Evolutionary conservation across 2,797 vertebrate species (phyloP).

Genomic region (Zalophus californianus): DNA sequence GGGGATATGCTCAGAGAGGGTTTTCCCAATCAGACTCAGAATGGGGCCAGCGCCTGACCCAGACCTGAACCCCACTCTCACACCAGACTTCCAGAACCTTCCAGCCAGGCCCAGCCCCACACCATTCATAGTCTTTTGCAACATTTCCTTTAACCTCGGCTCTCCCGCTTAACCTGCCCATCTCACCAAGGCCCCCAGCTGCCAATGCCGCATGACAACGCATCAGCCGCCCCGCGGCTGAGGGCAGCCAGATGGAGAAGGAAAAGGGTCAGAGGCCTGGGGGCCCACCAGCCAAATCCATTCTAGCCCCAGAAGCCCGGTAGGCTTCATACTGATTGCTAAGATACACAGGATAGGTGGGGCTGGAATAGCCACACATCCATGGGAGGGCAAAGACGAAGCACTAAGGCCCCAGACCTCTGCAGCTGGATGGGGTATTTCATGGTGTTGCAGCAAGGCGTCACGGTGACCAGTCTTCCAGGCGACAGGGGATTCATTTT

Average conservation of each 20-base stretch:
- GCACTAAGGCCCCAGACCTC: background rate
- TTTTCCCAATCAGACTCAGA: background rate
- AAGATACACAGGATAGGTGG: background rate
- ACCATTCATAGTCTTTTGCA: background rate
- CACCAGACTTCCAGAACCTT: slow-evolving; percentile 10
- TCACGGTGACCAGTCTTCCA: background rate
- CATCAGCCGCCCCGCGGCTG: background rate
- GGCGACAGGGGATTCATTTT: background rate
- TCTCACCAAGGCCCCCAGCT: background rate
- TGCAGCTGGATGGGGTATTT: background rate
- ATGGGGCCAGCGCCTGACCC: background rate
- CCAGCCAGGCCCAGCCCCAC: background rate
- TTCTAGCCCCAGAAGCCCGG: background rate
- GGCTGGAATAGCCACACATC: background rate
- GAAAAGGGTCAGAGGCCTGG: background rate
- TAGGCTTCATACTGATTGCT: background rate
- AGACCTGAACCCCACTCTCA: background rate
- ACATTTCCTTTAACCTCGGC: background rate
- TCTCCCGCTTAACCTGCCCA: background rate
- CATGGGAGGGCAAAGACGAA: background rate
- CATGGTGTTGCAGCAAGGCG: background rate
- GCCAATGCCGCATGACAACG: background rate
- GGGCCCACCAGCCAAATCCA: background rate
- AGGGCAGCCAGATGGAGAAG: background rate
- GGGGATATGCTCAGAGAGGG: background rate